These are phyloP conservation scores for Periophthalmus modestus DNA, from an alignment of 2,113 vertebrate species.

Conservation along the genomic window DNA sequence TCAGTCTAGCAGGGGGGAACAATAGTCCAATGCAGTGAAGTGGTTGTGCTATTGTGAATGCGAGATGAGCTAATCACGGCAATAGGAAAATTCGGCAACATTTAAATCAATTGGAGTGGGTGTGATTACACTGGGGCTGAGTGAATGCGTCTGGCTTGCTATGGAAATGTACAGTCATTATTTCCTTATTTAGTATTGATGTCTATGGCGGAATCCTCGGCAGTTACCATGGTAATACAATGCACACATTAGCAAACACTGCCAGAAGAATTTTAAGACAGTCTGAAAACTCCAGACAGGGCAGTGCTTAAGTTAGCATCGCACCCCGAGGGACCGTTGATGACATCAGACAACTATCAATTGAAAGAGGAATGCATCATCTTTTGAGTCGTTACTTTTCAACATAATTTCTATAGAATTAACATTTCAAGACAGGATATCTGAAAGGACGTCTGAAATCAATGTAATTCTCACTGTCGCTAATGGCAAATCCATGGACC, in stretches of 20 bases:
- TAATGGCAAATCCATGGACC: too few relatives aligned
- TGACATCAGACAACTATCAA: too few relatives aligned
- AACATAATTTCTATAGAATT: neutral
- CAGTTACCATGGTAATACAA: too few relatives aligned
- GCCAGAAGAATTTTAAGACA: too few relatives aligned
- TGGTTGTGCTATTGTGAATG: slow-evolving; percentile 34
- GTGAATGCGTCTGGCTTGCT: neutral
- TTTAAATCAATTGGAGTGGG: slow-evolving; percentile 7
- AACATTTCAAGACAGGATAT: too few relatives aligned
- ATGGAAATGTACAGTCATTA: neutral
- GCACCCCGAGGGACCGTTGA: too few relatives aligned
- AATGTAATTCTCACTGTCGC: neutral
- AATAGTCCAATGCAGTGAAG: slow-evolving; percentile 21
- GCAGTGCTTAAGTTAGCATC: too few relatives aligned
- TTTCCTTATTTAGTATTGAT: neutral
- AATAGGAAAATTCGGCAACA: slow-evolving; percentile 9
- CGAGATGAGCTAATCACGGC: slow-evolving; percentile 28
- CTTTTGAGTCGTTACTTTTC: neutral
- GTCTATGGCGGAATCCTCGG: too few relatives aligned
- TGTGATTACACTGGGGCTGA: neutral
- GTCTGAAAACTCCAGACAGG: too few relatives aligned
- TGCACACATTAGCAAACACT: too few relatives aligned
- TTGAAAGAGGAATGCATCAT: neutral
- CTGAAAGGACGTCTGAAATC: neutral
- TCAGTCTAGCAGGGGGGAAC: slow-evolving; percentile 29